Evolutionary conservation across 2,797 vertebrate genomes (phyloP), one percentile per base, ranked within the genome.

Genomic region (Picus viridis): DNA sequence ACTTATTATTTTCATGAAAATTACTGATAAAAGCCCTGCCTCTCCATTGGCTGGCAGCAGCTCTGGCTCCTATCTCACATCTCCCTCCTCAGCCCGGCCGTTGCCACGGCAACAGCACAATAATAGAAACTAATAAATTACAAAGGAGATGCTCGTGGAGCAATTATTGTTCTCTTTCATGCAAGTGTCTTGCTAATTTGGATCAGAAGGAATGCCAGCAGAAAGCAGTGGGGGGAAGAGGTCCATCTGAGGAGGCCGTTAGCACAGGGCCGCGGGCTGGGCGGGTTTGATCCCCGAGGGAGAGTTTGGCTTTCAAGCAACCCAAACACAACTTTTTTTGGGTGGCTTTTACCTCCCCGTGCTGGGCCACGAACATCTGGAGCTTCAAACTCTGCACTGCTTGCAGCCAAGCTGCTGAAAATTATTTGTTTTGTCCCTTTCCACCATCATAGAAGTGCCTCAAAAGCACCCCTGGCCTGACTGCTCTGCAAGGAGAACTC

Each of bases 61-160:
- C 97, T 98, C 98, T 90, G 88, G 97, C 95, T 97, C 97, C 73
- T 98, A 98, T 98, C 98, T 98, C 94, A 96, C 97, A 98, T 98
- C 98, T 98, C 98, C 98, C 98, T 97, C 97, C 84, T 98, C 97
- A 97, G 97, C 95, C 94, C 85, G 97, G 90, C 92, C 51, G 90
- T 98, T 97, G 90, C 98, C 96, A 97, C 98, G 97, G 97, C 16
- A 92, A 98, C 96, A 24, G 87, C 93, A 96, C 98, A 98, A 98
- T 98, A 98, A 98, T 98, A 98, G 97, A 98, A 98, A 98, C 98
- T 98, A 98, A 98, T 98, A 98, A 98, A 98, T 98, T 98, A 98
- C 97, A 98, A 97, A 97, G 97, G 97, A 98, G 97, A 98, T 97
- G 98, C 98, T 98, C 97, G 96, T 98, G 97, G 98, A 98, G 97